A percentile compares a stretch with the other conserved stretches of the same genome.
phyloP scores from a whole-genome alignment of 2,797 vertebrate species.

The Onychomys arenicola region DNA sequence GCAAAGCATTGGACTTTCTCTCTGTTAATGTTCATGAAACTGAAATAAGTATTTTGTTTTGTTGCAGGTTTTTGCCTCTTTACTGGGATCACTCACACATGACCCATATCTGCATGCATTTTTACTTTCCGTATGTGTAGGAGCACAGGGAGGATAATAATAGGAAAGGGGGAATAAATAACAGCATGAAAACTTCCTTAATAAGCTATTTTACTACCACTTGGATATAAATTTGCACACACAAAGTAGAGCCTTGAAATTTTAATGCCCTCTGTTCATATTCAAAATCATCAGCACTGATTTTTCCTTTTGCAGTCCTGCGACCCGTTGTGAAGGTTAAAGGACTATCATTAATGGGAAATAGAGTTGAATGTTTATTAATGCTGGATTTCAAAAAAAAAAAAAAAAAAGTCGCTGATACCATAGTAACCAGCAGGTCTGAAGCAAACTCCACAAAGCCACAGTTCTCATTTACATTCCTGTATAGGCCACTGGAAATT shows the following conservation, averaged over 20 bases:
- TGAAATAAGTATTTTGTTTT: not conserved
- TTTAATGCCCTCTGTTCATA: constrained; percentile 61
- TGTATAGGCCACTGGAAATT: constrained; percentile 36
- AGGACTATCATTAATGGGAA: constrained; percentile 67
- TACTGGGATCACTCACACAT: constrained; percentile 25
- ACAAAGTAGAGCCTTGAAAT: constrained; percentile 50
- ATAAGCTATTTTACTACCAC: constrained; percentile 43
- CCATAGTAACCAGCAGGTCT: constrained; percentile 27
- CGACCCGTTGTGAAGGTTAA: constrained; percentile 62
- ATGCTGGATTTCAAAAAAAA: constrained; percentile 33
- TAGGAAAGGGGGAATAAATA: constrained; percentile 35
- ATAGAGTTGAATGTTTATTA: constrained; percentile 72
- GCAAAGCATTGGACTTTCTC: not conserved
- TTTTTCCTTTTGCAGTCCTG: constrained; percentile 32
- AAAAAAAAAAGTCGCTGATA: constrained; percentile 62
- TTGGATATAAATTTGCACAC: constrained; percentile 67
- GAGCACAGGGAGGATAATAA: constrained; percentile 15
- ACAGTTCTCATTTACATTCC: constrained; percentile 51
- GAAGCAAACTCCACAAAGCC: constrained; percentile 11
- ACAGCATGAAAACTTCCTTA: constrained; percentile 14
- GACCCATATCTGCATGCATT: not conserved
- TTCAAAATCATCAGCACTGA: constrained; percentile 62
- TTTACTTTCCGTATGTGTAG: constrained; percentile 6
- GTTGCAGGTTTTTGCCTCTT: not conserved
- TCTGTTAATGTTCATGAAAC: not conserved